Conservation (phyloP, 2,888 invertebrate genomes). For the Romanomermis culicivorax region DNA sequence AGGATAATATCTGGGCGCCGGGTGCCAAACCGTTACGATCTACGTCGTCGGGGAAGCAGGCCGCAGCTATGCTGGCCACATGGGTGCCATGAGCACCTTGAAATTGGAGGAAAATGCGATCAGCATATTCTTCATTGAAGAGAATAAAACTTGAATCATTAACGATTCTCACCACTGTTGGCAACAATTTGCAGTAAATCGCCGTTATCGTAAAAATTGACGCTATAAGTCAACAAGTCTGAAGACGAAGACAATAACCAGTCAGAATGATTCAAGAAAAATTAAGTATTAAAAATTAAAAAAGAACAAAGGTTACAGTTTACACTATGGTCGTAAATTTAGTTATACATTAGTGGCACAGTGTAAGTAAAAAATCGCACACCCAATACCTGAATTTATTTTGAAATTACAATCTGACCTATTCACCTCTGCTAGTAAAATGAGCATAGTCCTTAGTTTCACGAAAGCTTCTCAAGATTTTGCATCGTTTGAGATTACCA, state of each 20-base stretch:
- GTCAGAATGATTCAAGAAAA: conserved; percentile 4
- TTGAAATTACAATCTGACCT: no score
- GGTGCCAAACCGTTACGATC: conserved; percentile 85
- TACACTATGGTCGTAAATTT: no score
- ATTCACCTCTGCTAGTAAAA: conserved; percentile 42
- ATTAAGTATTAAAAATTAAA: no score
- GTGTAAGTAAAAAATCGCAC: no score
- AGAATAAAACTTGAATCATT: neutral
- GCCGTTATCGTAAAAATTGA: conserved; percentile 76
- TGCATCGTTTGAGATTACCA: conserved; percentile 56
- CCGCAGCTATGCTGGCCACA: conserved; percentile 85
- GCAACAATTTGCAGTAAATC: conserved; percentile 74
- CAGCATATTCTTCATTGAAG: conserved; percentile 5
- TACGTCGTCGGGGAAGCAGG: conserved; percentile 59
- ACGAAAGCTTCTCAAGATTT: conserved; percentile 57
- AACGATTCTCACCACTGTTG: conserved; percentile 51
- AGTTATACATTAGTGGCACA: no score
- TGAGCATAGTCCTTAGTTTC: conserved; percentile 53
- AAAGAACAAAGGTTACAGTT: no score
- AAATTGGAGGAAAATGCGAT: conserved; percentile 18
- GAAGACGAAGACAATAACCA: conserved; percentile 21
- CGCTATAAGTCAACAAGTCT: conserved; percentile 63
- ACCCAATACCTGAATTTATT: no score
- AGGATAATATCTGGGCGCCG: conserved; percentile 73
- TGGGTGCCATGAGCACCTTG: conserved; percentile 87